Conservation (phyloP, 2,113 vertebrate genomes). For the Myiozetetes cayanensis region DNA sequence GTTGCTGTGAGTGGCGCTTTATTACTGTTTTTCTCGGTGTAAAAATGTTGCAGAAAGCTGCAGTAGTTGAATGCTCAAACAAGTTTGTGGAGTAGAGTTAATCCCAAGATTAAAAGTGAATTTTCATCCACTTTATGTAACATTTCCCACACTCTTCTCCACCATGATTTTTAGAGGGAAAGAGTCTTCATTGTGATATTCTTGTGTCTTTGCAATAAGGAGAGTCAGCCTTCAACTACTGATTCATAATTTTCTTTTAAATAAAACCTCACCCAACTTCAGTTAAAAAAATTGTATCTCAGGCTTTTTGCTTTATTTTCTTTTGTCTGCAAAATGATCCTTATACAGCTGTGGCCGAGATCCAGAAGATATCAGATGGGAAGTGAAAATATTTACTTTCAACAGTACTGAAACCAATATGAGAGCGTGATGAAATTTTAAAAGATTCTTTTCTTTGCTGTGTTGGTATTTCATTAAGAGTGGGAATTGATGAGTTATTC, state of each 20-base stretch:
- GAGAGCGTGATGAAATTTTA: background rate
- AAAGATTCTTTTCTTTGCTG: background rate
- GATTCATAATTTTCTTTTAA: background rate
- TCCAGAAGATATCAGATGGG: background rate
- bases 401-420: background rate
- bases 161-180: background rate
- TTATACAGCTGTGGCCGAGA: background rate
- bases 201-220: background rate
- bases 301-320: background rate
- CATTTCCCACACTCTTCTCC: background rate
- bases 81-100: background rate
- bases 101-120: background rate
- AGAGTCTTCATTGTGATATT: background rate
- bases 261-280: background rate
- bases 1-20: background rate
- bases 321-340: background rate
- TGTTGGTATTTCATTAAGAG: background rate
- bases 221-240: background rate
- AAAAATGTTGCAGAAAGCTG: background rate
- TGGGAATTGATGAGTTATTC: background rate
- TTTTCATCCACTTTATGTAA: fast-evolving
- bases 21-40: background rate
- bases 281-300: background rate
- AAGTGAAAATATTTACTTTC: background rate
- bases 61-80: background rate